phyloP scores from a whole-genome alignment of 23 tunicate species.

The Phallusia fumigata region DNA sequence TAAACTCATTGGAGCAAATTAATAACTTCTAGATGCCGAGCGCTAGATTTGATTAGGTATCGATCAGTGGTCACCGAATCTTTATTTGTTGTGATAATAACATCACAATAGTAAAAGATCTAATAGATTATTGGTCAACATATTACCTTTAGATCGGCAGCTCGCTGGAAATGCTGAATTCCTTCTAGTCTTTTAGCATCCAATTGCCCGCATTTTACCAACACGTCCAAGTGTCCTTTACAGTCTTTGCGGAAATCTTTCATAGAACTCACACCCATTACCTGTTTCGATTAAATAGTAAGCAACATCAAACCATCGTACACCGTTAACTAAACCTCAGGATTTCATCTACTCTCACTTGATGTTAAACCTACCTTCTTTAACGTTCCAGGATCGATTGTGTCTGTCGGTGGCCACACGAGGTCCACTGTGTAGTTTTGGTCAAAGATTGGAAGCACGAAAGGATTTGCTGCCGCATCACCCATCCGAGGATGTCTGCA shows the following conservation, averaged over 20 bases:
- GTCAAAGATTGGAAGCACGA: conserved; percentile 95
- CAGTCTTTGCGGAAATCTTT: conserved; percentile 76
- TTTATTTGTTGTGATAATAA: no score
- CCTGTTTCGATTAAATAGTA: no score
- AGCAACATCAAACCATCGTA: no score
- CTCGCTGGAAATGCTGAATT: conserved; percentile 89
- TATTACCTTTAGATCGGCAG: conserved; percentile 82
- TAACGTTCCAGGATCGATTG: conserved; percentile 82
- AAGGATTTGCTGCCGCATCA: conserved; percentile 88
- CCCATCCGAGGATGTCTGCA: conserved; percentile 99
- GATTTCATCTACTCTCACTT: no score
- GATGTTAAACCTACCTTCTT: conserved; percentile 52
- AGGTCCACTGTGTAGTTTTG: conserved; percentile 97
- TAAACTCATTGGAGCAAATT: no score
- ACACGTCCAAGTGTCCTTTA: conserved; percentile 62
- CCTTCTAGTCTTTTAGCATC: conserved; percentile 86
- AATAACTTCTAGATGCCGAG: no score
- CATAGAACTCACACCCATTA: conserved; percentile 59
- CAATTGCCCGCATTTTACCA: conserved; percentile 85
- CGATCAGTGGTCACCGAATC: no score
- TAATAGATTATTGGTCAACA: no score
- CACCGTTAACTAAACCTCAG: no score
- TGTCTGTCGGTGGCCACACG: conserved; percentile 95
- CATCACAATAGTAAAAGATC: no score
- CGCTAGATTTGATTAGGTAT: no score